These are phyloP conservation scores for Indicator indicator DNA, from an alignment of 2,113 vertebrate species.

Conservation along the genomic window DNA sequence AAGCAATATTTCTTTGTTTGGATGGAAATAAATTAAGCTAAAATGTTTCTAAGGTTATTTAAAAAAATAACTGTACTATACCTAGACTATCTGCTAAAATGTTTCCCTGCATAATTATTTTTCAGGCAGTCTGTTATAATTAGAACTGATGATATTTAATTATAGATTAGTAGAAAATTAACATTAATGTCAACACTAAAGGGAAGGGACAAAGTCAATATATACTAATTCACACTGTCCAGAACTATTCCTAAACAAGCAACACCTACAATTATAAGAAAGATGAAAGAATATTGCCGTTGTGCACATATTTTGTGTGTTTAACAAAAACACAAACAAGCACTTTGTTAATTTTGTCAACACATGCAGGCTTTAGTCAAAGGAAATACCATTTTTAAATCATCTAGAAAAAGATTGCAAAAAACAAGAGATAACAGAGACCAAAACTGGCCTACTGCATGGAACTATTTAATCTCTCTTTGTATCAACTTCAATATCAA, in stretches of 20 bases:
- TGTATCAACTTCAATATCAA: neutral
- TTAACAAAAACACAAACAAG: neutral
- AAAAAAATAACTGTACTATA: neutral
- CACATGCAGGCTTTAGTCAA: neutral
- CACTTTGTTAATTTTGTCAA: neutral
- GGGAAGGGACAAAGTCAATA: neutral
- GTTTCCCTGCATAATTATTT: constrained; percentile 39
- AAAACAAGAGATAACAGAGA: neutral
- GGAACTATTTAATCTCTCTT: neutral
- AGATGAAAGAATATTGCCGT: neutral
- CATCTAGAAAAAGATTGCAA: constrained; percentile 27
- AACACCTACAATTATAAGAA: neutral
- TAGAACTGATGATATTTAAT: constrained; percentile 42
- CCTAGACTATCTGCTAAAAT: constrained; percentile 35
- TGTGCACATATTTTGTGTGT: neutral
- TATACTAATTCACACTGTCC: neutral
- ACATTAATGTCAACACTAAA: constrained; percentile 15
- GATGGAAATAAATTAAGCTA: constrained; percentile 30
- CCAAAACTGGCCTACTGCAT: neutral
- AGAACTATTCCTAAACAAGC: neutral
- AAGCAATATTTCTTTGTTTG: constrained; percentile 29
- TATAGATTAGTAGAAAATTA: constrained; percentile 57
- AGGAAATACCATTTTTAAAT: constrained; percentile 34
- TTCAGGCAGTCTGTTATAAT: constrained; percentile 17
- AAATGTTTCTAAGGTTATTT: constrained; percentile 17